Evolutionary conservation across 2,113 vertebrate species (phyloP), one percentile per base, ranked within the genome.

Genomic region (Epinephelus cyanopodus): DNA sequence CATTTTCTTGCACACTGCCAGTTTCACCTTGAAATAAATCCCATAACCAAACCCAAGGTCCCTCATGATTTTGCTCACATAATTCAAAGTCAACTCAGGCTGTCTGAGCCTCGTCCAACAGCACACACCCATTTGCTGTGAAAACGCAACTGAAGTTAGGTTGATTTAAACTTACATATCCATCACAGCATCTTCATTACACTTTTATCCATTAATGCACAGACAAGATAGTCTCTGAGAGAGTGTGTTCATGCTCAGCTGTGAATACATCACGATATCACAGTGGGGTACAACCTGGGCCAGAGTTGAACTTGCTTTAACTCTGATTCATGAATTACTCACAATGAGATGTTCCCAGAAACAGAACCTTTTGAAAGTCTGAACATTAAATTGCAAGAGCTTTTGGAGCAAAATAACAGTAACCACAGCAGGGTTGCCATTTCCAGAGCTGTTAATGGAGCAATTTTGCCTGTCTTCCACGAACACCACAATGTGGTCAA

Each of bases 241-340:
- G 52, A 42, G 1, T 27, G 2, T 42, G 52, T 74, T 37, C 73
- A 62, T 84, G 52, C 74, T 81, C 14, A 74, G 29, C 50, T 58
- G 9, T 61, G 56, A 33, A 86, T 42, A 42, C 37, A 53, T 37
- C 14, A 53, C 47, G 11, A 33, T 42, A 27, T 67, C 73, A 57
- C 63, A 70, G 63, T 42, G 25, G n/a, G 63, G 25, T 17, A 4
- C 60, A 57, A 48, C 8, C 19, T 52, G 19, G 25, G 53, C 23
- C 11, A 21, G 29, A 70, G 60, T 29, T 39, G 39, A 69, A 74
- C 53, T 50, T 70, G 13, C 61, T 78, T 54, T 21, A 52, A 25
- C n/a, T 86, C 17, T 84, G 87, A 89, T 25, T 87, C 76, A 73
- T 75, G 45, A 25, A 69, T 74, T 50, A 78, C 79, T 90, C 90